phyloP scores from a whole-genome alignment of 2,888 invertebrate species.

The Ceramica pisi region DNA sequence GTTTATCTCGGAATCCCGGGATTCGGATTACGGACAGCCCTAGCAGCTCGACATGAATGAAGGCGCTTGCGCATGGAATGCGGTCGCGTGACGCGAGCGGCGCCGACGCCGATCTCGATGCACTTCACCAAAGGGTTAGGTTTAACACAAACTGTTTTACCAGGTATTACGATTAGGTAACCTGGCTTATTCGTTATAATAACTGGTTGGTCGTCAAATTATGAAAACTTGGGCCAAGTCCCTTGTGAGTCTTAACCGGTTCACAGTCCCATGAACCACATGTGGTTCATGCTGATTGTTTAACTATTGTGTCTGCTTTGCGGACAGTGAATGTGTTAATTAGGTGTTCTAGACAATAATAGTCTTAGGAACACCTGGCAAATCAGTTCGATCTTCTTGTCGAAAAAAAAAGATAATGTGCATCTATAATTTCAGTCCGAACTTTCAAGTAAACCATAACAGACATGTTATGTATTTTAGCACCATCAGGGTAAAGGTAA shows the following conservation, averaged over 20 bases:
- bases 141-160: conserved; percentile 69
- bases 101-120: conserved; percentile 91
- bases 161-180: conserved; percentile 25
- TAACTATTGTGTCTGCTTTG: too few relatives aligned
- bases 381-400: too few relatives aligned
- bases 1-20: conserved; percentile 35
- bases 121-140: conserved; percentile 86
- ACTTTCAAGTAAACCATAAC: background rate
- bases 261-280: too few relatives aligned
- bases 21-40: conserved; percentile 61
- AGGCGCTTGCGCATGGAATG: conserved; percentile 90
- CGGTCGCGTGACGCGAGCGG: conserved; percentile 91
- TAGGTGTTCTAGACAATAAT: background rate
- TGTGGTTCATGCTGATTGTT: too few relatives aligned
- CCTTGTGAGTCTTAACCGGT: background rate
- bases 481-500: background rate
- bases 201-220: background rate
- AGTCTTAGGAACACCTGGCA: background rate
- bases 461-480: background rate
- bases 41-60: conserved; percentile 85
- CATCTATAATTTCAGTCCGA: conserved; percentile 6
- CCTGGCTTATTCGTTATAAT: conserved; percentile 34
- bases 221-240: background rate
- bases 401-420: background rate
- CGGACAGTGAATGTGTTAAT: too few relatives aligned